Percentiles rank a stretch among this genome's conserved stretches.
Evolutionary conservation across 2,888 invertebrate species (phyloP).

Genomic region (Chironomus riparius): DNA sequence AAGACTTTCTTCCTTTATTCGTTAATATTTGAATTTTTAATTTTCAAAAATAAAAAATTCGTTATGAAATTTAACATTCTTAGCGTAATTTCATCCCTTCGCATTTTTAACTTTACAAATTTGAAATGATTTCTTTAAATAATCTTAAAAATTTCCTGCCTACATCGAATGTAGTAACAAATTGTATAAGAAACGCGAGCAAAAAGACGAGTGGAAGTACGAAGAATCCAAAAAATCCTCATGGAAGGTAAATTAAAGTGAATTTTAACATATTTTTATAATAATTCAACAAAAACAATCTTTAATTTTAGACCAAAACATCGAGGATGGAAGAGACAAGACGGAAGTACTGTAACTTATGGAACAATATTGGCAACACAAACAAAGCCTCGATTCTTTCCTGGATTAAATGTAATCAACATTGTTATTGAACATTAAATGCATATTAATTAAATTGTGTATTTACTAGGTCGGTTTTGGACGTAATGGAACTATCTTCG

Average conservation of each 20-base stretch:
- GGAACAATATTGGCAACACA: slow-evolving; percentile 65
- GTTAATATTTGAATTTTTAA: too few relatives aligned
- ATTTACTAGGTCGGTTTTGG: slow-evolving; percentile 74
- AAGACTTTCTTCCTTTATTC: too few relatives aligned
- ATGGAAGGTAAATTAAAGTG: neutral
- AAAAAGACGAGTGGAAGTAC: slow-evolving; percentile 69
- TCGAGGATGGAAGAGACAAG: slow-evolving; percentile 67
- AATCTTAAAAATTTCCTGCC: neutral
- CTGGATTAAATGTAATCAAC: slow-evolving; percentile 59
- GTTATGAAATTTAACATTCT: too few relatives aligned
- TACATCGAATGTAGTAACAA: slow-evolving; percentile 3
- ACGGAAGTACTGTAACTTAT: slow-evolving; percentile 54
- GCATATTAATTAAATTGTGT: slow-evolving; percentile 10
- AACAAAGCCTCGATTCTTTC: slow-evolving; percentile 61
- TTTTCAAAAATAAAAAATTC: too few relatives aligned
- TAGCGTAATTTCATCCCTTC: too few relatives aligned
- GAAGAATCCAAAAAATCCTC: slow-evolving; percentile 52
- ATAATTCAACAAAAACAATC: neutral
- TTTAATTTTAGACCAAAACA: slow-evolving; percentile 59
- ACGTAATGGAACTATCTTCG: slow-evolving; percentile 67
- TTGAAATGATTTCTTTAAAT: neutral
- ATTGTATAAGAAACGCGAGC: slow-evolving; percentile 51
- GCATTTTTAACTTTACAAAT: too few relatives aligned
- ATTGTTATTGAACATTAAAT: slow-evolving; percentile 31
- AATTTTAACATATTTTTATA: neutral